Conservation (phyloP, 2,113 vertebrate genomes). For the Xenotilapia leptura region DNA sequence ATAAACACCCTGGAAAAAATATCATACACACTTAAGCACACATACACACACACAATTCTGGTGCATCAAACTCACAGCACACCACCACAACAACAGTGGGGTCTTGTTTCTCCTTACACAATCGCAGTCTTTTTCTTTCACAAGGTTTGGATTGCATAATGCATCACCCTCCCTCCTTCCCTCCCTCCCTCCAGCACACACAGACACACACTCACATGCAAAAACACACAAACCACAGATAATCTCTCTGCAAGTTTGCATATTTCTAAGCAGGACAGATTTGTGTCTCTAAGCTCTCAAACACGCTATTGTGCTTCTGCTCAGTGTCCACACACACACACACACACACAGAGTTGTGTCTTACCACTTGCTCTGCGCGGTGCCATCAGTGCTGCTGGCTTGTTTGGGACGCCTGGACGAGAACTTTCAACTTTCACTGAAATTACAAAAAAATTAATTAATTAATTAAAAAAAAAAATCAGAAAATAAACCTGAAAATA, state of each 20-base stretch:
- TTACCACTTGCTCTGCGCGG: slow-evolving; percentile 35
- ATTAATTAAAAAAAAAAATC: not conserved
- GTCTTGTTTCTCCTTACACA: slow-evolving; percentile 28
- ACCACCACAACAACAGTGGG: slow-evolving; percentile 2
- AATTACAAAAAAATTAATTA: not conserved
- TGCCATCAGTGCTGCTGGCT: slow-evolving; percentile 13
- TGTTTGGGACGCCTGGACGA: slow-evolving; percentile 22
- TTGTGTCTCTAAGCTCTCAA: slow-evolving; percentile 12
- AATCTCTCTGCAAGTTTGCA: slow-evolving; percentile 7
- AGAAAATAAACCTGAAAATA: not conserved
- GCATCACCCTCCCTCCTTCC: not conserved
- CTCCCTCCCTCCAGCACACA: not conserved
- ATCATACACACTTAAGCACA: not conserved
- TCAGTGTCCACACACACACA: not conserved
- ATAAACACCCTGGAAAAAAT: not conserved
- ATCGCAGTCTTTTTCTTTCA: slow-evolving; percentile 28
- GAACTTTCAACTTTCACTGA: slow-evolving; percentile 30
- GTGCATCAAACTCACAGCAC: not conserved
- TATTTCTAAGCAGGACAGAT: not conserved
- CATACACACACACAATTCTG: not conserved
- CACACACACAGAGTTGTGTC: not conserved
- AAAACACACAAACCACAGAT: not conserved
- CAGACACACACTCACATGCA: not conserved
- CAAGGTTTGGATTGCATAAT: not conserved
- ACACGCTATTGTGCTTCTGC: not conserved